These are phyloP conservation scores for Porites australiensis DNA, from an alignment of 64 coral and sea anemone genomes.

Conservation along the genomic window DNA sequence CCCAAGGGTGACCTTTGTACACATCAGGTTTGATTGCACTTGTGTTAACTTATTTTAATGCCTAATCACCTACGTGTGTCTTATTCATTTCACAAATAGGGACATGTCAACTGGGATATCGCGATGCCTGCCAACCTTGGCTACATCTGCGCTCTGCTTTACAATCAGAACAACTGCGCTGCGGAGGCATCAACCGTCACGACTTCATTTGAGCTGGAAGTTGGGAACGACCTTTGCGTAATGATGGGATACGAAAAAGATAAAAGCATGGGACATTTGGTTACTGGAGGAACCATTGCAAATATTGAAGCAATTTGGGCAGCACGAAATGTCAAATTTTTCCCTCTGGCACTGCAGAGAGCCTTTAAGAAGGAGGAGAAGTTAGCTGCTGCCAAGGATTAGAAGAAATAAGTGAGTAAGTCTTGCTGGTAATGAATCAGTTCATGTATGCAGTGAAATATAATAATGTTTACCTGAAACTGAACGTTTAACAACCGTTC, in stretches of 20 bases:
- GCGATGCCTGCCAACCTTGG: constrained; percentile 81
- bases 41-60: too few relatives aligned
- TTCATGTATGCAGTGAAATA: too few relatives aligned
- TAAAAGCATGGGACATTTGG: constrained; percentile 53
- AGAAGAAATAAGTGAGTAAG: background rate
- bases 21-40: too few relatives aligned
- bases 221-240: constrained; percentile 73
- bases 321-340: constrained; percentile 62
- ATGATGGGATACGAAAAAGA: constrained; percentile 82
- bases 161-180: constrained; percentile 85
- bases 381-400: constrained; percentile 13
- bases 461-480: too few relatives aligned
- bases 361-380: constrained; percentile 30
- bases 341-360: constrained; percentile 41
- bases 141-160: constrained; percentile 70
- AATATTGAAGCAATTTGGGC: constrained; percentile 77
- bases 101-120: constrained; percentile 83
- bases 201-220: constrained; percentile 77
- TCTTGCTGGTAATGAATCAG: too few relatives aligned
- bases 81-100: constrained; percentile 2
- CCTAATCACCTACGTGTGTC: too few relatives aligned
- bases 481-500: too few relatives aligned
- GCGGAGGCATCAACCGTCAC: constrained; percentile 73
- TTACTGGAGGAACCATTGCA: constrained; percentile 44
- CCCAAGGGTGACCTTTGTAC: too few relatives aligned